Evolutionary conservation across 1,140 invertebrate genomes (phyloP).

Genomic region (Leptinotarsa undecemlineata): DNA sequence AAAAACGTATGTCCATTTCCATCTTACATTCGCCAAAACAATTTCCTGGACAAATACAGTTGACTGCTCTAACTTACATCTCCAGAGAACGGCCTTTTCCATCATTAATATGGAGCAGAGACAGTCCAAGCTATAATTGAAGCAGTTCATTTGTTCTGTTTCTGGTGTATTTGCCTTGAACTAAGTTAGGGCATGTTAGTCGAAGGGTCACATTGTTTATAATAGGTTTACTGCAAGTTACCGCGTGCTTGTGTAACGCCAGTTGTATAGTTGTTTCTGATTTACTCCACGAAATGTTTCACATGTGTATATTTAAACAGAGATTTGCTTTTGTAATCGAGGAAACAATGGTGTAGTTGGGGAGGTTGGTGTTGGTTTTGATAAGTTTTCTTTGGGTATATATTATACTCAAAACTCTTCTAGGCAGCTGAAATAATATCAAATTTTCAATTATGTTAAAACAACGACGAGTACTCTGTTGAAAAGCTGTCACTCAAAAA

Average conservation of each 20-base stretch:
- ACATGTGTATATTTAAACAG: conserved; percentile 37
- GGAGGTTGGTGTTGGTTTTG: not conserved
- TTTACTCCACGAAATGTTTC: conserved; percentile 33
- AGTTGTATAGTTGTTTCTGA: conserved; percentile 44
- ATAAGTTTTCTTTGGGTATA: not conserved
- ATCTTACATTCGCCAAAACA: too few relatives aligned
- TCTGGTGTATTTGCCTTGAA: conserved; percentile 35
- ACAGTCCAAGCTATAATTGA: conserved; percentile 1
- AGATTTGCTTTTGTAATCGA: conserved; percentile 32
- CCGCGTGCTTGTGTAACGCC: conserved; percentile 36
- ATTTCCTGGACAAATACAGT: too few relatives aligned
- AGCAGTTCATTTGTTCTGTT: conserved; percentile 31
- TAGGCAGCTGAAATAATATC: too few relatives aligned
- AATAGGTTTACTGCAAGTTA: conserved; percentile 37
- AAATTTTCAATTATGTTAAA: too few relatives aligned
- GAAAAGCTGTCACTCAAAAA: too few relatives aligned
- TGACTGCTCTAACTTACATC: too few relatives aligned
- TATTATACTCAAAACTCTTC: not conserved
- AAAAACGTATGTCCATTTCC: too few relatives aligned
- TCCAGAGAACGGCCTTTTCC: not conserved
- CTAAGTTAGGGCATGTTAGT: conserved; percentile 21
- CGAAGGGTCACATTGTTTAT: conserved; percentile 33
- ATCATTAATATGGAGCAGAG: conserved; percentile 3
- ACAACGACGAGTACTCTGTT: too few relatives aligned
- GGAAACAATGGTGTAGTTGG: not conserved